Evolutionary conservation across 1,140 invertebrate genomes (phyloP).

Genomic region (Galendromus occidentalis): DNA sequence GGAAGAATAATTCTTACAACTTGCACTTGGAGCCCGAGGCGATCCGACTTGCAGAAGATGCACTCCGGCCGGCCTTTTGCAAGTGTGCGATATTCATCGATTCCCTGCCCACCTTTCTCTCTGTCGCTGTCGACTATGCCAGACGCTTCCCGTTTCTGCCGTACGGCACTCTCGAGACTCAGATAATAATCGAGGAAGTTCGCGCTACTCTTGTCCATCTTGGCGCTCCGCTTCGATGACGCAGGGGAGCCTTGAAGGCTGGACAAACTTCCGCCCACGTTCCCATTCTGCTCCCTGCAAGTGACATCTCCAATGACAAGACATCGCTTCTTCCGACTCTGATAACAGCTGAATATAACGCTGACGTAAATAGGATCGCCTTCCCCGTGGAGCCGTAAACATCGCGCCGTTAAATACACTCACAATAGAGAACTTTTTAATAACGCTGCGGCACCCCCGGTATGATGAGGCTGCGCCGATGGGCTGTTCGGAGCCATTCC

Average conservation of each 20-base stretch:
- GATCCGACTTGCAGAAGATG: slow-evolving; percentile 11
- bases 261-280: not conserved
- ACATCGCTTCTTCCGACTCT: too few species aligned
- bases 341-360: not conserved
- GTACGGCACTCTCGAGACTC: slow-evolving; percentile 16
- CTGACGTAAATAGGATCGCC: not conserved
- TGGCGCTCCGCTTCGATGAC: not conserved
- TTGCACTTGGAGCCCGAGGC: not conserved
- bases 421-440: not conserved
- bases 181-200: slow-evolving; percentile 19
- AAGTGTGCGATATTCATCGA: too few species aligned
- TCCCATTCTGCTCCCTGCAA: slow-evolving; percentile 1
- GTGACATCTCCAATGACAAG: too few species aligned
- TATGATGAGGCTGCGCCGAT: not conserved
- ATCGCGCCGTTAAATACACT: not conserved
- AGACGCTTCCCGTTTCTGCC: slow-evolving; percentile 12
- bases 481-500: not conserved
- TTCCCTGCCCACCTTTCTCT: slow-evolving; percentile 10
- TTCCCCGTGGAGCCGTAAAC: not conserved
- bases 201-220: slow-evolving; percentile 12
- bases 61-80: not conserved
- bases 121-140: slow-evolving; percentile 18
- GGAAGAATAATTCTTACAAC: slow-evolving; percentile 4
- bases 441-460: not conserved
- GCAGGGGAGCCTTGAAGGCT: not conserved